Evolutionary conservation across 2,113 vertebrate species (phyloP), one percentile per base, ranked within the genome.

Genomic region (Polyodon spathula): DNA sequence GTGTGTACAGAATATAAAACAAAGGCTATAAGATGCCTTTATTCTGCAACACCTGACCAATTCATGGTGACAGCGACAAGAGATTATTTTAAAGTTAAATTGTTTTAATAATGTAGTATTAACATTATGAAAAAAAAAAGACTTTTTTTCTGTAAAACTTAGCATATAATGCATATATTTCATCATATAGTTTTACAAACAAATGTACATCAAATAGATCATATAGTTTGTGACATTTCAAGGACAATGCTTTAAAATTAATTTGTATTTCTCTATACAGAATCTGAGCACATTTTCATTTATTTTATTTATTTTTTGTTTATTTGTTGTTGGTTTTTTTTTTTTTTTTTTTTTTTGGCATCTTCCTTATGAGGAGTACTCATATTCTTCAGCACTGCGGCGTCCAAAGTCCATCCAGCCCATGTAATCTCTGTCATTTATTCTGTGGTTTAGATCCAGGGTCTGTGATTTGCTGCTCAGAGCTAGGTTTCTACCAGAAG

Each of bases 351-450:
- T n/a, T n/a, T n/a, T n/a, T n/a, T n/a, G n/a, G n/a, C n/a, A 51
- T 39, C 5, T 46, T 64, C 59, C 67, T 87, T 89, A 96, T 41
- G 91, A 94, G 48, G 91, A 86, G 58, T 97, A 97, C 16, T 97
- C 93, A 0, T 95, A 97, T 67, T 97, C 95, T 74, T 97, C 95
- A 9, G 90, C 89, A 12, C 92, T 97, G 70, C 93, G 92, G n/a
- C 93, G 90, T 39, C 96, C 95, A 27, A 98, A 98, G 75, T 98
- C 96, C 93, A 97, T 97, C 96, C 96, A 98, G 63, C 96, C 96
- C 81, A 91, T 74, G 83, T 98, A 98, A 81, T 98, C 95, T 71
- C 93, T 88, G 82, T 97, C 93, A 44, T 84, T 91, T 89, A 97
- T 93, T 84, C 91, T 89, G 72, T 97, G 95, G 52, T 81, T 90